phyloP scores from a whole-genome alignment of 2,797 vertebrate species.

The Syngnathus acus region DNA sequence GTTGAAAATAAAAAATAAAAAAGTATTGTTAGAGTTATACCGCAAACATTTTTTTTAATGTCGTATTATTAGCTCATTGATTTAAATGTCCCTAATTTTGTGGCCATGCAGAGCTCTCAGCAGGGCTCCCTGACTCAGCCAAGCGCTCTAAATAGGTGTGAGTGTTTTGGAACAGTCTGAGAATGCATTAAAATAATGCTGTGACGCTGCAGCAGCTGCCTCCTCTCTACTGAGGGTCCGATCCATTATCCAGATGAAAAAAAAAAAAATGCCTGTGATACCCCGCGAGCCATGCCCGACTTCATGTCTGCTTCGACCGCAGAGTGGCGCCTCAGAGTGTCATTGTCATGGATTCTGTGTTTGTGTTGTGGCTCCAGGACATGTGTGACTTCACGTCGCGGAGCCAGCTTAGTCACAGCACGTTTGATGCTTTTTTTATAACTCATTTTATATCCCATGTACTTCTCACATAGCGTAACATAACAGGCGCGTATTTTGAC shows the following conservation, averaged over 20 bases:
- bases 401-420: constrained; percentile 48
- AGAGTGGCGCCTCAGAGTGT: constrained; percentile 16
- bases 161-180: constrained; percentile 58
- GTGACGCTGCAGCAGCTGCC: constrained; percentile 36
- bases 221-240: not conserved
- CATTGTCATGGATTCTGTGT: constrained; percentile 21
- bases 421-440: constrained; percentile 62
- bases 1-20: not conserved
- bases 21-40: not conserved
- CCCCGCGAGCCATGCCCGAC: constrained; percentile 30
- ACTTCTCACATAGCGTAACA: constrained; percentile 60
- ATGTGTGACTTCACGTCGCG: constrained; percentile 39
- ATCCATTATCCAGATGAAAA: constrained; percentile 25
- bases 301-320: constrained; percentile 19
- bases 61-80: not conserved
- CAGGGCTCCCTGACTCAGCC: constrained; percentile 3
- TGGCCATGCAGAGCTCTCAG: not conserved
- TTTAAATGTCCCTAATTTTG: not conserved
- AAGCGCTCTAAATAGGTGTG: constrained; percentile 43
- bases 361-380: constrained; percentile 43
- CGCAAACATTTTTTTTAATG: not conserved
- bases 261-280: constrained; percentile 14
- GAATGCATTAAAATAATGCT: constrained; percentile 53
- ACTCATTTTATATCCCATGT: constrained; percentile 45
- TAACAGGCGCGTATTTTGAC: constrained; percentile 63